A percentile compares a stretch with the other conserved stretches of the same genome.
These are phyloP conservation scores for Coreoperca whiteheadi DNA, from an alignment of 2,113 vertebrate species.

Conservation along the genomic window DNA sequence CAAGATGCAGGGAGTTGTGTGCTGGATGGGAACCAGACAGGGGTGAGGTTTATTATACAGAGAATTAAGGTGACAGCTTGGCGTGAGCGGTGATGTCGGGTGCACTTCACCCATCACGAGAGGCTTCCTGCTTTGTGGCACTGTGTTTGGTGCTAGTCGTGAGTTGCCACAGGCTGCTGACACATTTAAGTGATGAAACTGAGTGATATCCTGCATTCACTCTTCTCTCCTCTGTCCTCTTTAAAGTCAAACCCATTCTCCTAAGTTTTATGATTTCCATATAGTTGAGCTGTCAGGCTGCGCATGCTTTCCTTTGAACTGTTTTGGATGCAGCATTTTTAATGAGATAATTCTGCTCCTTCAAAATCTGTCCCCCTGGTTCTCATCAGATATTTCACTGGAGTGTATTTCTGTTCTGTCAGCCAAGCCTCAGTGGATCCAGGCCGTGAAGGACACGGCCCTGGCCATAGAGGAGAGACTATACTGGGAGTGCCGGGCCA, in stretches of 20 bases:
- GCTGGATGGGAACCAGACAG: slow-evolving; percentile 26
- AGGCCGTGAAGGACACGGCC: slow-evolving; percentile 88
- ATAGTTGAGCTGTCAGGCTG: slow-evolving; percentile 49
- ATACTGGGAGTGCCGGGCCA: slow-evolving; percentile 91
- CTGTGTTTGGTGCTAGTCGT: slow-evolving; percentile 54
- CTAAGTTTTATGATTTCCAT: slow-evolving; percentile 22
- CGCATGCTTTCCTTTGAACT: slow-evolving; percentile 45
- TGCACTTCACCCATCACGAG: slow-evolving; percentile 17
- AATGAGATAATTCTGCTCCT: slow-evolving; percentile 41
- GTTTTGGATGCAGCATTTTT: slow-evolving; percentile 45
- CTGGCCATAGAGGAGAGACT: slow-evolving; percentile 90
- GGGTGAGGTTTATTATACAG: slow-evolving; percentile 43
- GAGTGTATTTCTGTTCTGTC: slow-evolving; percentile 68
- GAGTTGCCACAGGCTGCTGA: slow-evolving; percentile 62
- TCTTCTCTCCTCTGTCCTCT: slow-evolving; percentile 31
- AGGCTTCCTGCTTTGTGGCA: slow-evolving; percentile 54
- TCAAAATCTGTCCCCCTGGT: slow-evolving; percentile 38
- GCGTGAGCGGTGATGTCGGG: neutral
- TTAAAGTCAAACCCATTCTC: slow-evolving; percentile 47
- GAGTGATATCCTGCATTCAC: slow-evolving; percentile 45
- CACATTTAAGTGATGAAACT: slow-evolving; percentile 68
- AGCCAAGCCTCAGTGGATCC: slow-evolving; percentile 96
- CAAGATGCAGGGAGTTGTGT: slow-evolving; percentile 14
- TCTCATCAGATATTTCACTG: slow-evolving; percentile 38
- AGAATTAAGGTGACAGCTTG: slow-evolving; percentile 59